A percentile compares a stretch with the other conserved stretches of the same genome.
Conservation (phyloP, 1,140 invertebrate genomes). For the Drosophila kohkoa region DNA sequence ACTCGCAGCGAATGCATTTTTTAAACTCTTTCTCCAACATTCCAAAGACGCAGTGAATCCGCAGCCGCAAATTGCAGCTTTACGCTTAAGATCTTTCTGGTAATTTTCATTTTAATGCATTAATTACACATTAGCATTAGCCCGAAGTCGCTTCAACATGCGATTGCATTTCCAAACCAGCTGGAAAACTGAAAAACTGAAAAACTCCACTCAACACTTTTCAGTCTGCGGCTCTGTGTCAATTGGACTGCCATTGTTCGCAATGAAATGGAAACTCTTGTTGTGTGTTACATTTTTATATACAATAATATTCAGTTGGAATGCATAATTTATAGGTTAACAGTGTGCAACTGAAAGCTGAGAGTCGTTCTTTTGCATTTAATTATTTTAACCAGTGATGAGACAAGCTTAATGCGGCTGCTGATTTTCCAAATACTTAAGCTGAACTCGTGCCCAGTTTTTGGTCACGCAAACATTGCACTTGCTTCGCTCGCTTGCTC, state of each 20-base stretch:
- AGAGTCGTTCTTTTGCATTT: constrained; percentile 64
- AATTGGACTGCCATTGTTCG: constrained; percentile 67
- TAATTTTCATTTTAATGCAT: constrained; percentile 65
- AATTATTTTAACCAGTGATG: constrained; percentile 35
- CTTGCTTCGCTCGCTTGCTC: constrained; percentile 35
- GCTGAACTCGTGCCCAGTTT: constrained; percentile 51
- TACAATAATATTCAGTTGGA: constrained; percentile 39
- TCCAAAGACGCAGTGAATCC: constrained; percentile 23
- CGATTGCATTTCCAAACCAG: constrained; percentile 48
- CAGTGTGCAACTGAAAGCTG: constrained; percentile 52
- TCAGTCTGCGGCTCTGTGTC: constrained; percentile 53
- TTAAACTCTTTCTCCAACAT: constrained; percentile 23
- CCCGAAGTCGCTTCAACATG: constrained; percentile 53
- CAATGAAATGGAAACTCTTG: constrained; percentile 61
- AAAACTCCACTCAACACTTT: background rate
- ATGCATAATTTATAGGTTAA: constrained; percentile 79
- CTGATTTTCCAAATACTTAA: constrained; percentile 43
- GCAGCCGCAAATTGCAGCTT: constrained; percentile 30
- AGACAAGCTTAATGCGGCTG: constrained; percentile 13
- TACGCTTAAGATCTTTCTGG: constrained; percentile 56
- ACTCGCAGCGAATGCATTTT: background rate
- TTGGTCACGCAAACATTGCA: constrained; percentile 66
- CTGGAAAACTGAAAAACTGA: background rate
- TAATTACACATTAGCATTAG: constrained; percentile 73
- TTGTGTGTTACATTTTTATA: constrained; percentile 28